These are phyloP conservation scores for Xylophagus ater DNA, from an alignment of 2,888 invertebrate species.

Conservation along the genomic window DNA sequence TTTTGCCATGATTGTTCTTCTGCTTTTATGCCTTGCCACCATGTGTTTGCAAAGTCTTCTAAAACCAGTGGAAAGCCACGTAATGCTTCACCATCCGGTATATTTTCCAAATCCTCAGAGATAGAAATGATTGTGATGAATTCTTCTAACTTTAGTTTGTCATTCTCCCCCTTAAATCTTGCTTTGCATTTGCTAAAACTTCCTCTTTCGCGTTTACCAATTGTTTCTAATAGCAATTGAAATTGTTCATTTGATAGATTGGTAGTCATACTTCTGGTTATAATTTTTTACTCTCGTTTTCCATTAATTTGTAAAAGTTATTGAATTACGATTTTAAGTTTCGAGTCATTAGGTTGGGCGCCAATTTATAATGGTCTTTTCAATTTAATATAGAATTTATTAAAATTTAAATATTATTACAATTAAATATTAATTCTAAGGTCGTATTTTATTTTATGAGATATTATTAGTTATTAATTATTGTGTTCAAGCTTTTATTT, in stretches of 20 bases:
- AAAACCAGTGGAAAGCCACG: constrained; percentile 15
- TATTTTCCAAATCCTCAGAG: constrained; percentile 6
- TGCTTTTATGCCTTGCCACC: constrained; percentile 19
- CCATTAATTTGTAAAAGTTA: too few species aligned
- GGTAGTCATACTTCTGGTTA: too few species aligned
- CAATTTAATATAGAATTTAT: too few species aligned
- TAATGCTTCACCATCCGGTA: constrained; percentile 15
- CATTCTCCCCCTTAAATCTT: background rate
- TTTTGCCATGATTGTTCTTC: constrained; percentile 14
- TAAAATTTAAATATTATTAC: too few species aligned
- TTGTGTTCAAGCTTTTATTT: too few species aligned
- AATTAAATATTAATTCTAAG: too few species aligned
- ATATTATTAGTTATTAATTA: too few species aligned
- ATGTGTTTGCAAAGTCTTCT: constrained; percentile 16
- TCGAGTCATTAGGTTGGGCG: too few species aligned
- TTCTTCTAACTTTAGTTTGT: background rate
- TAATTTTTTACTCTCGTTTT: too few species aligned
- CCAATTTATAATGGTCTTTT: too few species aligned
- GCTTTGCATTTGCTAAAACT: background rate
- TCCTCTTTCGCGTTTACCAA: background rate
- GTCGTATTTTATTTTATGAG: too few species aligned
- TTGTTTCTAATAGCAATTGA: background rate
- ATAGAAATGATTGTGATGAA: background rate
- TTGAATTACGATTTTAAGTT: too few species aligned
- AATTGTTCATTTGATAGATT: background rate